Evolutionary conservation across 1,140 invertebrate genomes (phyloP).

Genomic region (Drosophila neocordata): DNA sequence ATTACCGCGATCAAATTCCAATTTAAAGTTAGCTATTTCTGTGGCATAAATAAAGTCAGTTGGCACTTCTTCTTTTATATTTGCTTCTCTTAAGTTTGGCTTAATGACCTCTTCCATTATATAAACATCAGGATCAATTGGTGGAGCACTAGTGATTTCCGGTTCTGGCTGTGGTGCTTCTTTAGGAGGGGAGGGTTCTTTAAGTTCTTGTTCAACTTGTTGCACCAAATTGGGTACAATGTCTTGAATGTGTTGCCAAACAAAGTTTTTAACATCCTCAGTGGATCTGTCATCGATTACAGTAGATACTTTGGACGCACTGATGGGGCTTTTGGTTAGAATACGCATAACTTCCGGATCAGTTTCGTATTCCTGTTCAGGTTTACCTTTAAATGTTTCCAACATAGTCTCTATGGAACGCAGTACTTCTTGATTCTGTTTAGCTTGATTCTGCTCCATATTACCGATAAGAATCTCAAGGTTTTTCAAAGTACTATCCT

Average conservation of each 20-base stretch:
- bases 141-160: conserved; percentile 28
- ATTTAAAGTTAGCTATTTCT: conserved; percentile 70
- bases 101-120: conserved; percentile 77
- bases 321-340: conserved; percentile 78
- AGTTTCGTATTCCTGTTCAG: conserved; percentile 65
- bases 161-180: conserved; percentile 9
- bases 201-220: conserved; percentile 80
- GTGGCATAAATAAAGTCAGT: conserved; percentile 65
- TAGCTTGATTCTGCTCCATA: conserved; percentile 81
- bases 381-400: conserved; percentile 59
- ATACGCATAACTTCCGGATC: conserved; percentile 77
- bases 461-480: conserved; percentile 81
- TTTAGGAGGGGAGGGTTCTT: conserved; percentile 29
- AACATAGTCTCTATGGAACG: conserved; percentile 78
- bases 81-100: conserved; percentile 63
- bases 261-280: conserved; percentile 77
- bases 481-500: conserved; percentile 78
- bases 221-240: conserved; percentile 81
- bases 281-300: conserved; percentile 31
- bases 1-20: conserved; percentile 65
- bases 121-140: conserved; percentile 51
- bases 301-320: conserved; percentile 29
- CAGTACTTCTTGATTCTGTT: conserved; percentile 75
- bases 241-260: conserved; percentile 82
- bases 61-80: conserved; percentile 63